phyloP scores from a whole-genome alignment of 1,140 invertebrate species.

The Meloidogyne hapla region DNA sequence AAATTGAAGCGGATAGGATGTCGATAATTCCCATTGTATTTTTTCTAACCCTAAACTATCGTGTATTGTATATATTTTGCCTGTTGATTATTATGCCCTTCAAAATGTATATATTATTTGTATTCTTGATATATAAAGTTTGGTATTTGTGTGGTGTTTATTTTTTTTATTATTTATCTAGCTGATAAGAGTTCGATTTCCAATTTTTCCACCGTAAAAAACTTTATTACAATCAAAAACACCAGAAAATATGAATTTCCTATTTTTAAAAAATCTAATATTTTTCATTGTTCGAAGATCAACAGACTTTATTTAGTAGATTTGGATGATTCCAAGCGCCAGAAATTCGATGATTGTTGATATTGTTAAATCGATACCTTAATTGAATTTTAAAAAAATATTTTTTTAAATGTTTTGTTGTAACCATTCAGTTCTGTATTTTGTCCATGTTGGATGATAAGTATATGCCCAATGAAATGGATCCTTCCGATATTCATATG shows the following conservation, averaged over 20 bases:
- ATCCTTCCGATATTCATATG: constrained; percentile 19
- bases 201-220: no score
- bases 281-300: not conserved
- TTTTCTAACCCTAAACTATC: not conserved
- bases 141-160: not conserved
- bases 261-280: not conserved
- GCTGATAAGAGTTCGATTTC: no score
- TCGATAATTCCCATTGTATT: not conserved
- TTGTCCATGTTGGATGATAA: constrained; percentile 20
- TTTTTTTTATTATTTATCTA: no score
- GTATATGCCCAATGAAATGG: constrained; percentile 29
- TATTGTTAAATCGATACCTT: constrained; percentile 21
- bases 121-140: not conserved
- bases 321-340: constrained; percentile 23
- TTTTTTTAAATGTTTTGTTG: not conserved
- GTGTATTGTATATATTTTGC: constrained; percentile 2
- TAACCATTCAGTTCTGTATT: constrained; percentile 28
- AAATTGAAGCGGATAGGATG: not conserved
- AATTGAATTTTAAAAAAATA: not conserved
- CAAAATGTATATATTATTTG: not conserved
- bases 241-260: not conserved
- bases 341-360: constrained; percentile 19
- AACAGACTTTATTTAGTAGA: constrained; percentile 1
- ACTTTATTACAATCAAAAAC: no score
- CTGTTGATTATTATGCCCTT: not conserved